Base-by-base conservation (phyloP, 2,888 invertebrate genomes). In the Lithodes maja region DNA sequence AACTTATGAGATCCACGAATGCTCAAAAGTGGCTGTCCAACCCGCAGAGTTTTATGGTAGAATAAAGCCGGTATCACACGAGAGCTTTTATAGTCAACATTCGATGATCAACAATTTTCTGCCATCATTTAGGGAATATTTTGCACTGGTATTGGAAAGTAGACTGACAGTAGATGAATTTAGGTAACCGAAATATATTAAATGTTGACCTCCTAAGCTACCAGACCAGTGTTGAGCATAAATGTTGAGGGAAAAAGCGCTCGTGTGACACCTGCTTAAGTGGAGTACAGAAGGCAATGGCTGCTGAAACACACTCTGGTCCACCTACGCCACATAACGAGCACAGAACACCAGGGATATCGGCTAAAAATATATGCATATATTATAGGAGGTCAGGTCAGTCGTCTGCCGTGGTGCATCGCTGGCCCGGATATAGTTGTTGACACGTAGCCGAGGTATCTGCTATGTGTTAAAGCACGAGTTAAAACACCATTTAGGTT, bases 211-310 rank as follows among this genome's bases (percentile, higher is more conserved):
- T 33, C 33, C 33, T 33, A 33, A 33, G 33, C 33, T 33, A 33
- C 33, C 33, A 33, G 33, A 33, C 33, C 33, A 33, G 33, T 33
- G 33, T 33, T 33, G 33, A 33, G 33, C 33, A 33, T 33, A 33
- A 33, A 33, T 33, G 33, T 33, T 33, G 33, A 33, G 33, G 33
- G 33, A 33, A 33, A 33, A 33, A 33, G 33, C 33, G 33, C 33
- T 33, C 33, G 33, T 33, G 33, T 33, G 33, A 33, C 33, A 33
- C 33, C 33, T 0, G 33, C 33, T 33, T 33, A 33, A 12, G 71
- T 71, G n/a, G 17, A 71, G 71, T 12, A 71, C 17, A n/a, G 71
- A 71, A 71, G 71, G 71, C 71, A 71, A 71, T 71, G 12, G 71
- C 71, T 71, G 71, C 71, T n/a, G n/a, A 71, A n/a, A 71, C 71